Base-by-base conservation (phyloP, 1,140 invertebrate species). In the Ooceraea biroi region DNA sequence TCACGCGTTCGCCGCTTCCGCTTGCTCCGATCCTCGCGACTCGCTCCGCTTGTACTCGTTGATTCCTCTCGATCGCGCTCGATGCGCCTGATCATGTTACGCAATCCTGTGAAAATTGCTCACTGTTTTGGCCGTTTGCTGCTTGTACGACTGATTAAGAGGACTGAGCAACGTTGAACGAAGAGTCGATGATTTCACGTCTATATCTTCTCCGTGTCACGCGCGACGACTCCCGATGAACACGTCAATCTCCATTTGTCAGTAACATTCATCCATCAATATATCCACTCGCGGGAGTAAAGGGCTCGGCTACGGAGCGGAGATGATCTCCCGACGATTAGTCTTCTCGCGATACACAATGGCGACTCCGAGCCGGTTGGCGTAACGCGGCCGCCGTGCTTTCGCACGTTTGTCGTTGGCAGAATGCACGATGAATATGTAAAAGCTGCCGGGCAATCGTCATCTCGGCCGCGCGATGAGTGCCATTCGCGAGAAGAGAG, bases 221-320 rank as follows among this genome's bases (percentile, higher is more conserved):
- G 55, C 76, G 76, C 65, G 65, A 80, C 76, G 69, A 80, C 76
- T 80, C 65, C 57, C 36, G 36, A 71, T 80, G 65, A 80, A 80
- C 76, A 58, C 41, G 65, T 80, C 76, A 80, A 80, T 80, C 76
- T 80, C 76, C 46, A 80, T 80, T 80, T 80, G 76, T 80, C 76
- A 57, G 76, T 50, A 10, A 22, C 76, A 7, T 71, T 71, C 65
- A 80, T 80, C 65, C 76, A 80, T 80, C 76, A 80, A 80, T 80
- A 71, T 71, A n/a, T 14, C 19, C 68, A 50, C 76, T 80, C 65
- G 60, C 17, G 63, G 22, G 65, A 44, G 50, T 44, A 30, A 50
- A 71, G 69, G 76, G 30, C 4, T n/a, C n/a, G n/a, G n/a, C n/a
- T n/a, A n/a, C n/a, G n/a, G n/a, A n/a, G n/a, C 76, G 63, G 25